phyloP scores from a whole-genome alignment of 2,113 vertebrate species.

The Vimba vimba region DNA sequence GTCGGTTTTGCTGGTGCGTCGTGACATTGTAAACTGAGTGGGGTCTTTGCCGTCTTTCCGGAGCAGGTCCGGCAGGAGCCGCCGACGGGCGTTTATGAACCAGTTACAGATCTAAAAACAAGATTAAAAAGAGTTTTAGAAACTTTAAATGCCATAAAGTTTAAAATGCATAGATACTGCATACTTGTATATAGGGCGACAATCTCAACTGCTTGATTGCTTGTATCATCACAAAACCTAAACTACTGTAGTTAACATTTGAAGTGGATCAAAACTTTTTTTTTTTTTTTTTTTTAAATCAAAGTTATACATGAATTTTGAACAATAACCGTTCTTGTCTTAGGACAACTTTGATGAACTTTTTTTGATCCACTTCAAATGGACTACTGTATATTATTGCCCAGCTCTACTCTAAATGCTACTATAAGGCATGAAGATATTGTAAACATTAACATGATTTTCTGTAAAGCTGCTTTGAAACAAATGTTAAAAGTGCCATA shows the following conservation, averaged over 20 bases:
- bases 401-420: too few species aligned
- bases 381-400: too few species aligned
- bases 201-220: neutral
- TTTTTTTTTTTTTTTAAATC: too few species aligned
- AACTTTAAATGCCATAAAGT: neutral
- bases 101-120: slow-evolving; percentile 92
- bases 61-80: slow-evolving; percentile 92
- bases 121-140: slow-evolving; percentile 1
- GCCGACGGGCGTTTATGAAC: slow-evolving; percentile 95
- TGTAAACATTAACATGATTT: neutral
- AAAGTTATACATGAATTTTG: too few species aligned
- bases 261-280: too few species aligned
- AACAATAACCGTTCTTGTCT: too few species aligned
- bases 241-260: neutral
- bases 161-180: neutral
- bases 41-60: slow-evolving; percentile 95
- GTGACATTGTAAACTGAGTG: slow-evolving; percentile 92
- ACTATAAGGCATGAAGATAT: too few species aligned
- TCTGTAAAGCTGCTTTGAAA: neutral
- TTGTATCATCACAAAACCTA: neutral
- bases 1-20: slow-evolving; percentile 81
- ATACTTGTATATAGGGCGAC: too few species aligned
- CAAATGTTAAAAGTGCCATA: neutral
- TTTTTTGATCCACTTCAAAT: too few species aligned
- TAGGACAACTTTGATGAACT: too few species aligned